phyloP scores from a whole-genome alignment of 2,113 vertebrate genomes.

The Leptobrachium ailaonicum region DNA sequence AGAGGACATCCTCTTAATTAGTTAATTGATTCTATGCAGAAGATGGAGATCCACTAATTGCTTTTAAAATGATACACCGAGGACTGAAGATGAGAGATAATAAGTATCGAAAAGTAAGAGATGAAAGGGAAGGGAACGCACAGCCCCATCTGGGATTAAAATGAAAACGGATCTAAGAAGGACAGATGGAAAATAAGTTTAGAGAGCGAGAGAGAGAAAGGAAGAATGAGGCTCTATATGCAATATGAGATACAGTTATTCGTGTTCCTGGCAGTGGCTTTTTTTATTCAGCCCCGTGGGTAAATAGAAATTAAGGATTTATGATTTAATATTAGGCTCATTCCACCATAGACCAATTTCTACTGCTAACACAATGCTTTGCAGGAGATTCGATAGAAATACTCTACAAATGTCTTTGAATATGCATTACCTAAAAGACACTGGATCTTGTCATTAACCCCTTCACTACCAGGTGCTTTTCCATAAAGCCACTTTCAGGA shows the following conservation, averaged over 20 bases:
- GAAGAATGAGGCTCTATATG: not conserved
- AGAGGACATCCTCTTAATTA: constrained; percentile 49
- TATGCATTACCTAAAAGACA: too few species aligned
- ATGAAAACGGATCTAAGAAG: constrained; percentile 14
- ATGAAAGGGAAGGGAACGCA: constrained; percentile 8
- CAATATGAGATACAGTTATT: not conserved
- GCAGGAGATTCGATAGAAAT: too few species aligned
- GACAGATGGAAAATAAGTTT: constrained; percentile 3
- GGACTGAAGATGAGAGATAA: constrained; percentile 37
- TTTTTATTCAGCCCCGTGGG: not conserved
- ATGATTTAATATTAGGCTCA: not conserved
- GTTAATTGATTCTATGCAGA: constrained; percentile 48
- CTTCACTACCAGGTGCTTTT: too few species aligned
- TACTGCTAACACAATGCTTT: too few species aligned
- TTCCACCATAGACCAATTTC: not conserved
- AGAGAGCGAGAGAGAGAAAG: not conserved
- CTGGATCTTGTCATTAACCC: too few species aligned
- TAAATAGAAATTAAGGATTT: not conserved
- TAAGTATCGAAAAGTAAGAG: constrained; percentile 21
- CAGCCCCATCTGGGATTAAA: constrained; percentile 6
- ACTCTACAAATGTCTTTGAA: too few species aligned
- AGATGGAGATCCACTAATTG: constrained; percentile 47
- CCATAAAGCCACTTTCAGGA: too few species aligned
- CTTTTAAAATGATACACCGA: constrained; percentile 45
- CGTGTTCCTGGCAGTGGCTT: not conserved